Conservation (phyloP, 2,888 invertebrate genomes). For the Drosophila nigricruria region DNA sequence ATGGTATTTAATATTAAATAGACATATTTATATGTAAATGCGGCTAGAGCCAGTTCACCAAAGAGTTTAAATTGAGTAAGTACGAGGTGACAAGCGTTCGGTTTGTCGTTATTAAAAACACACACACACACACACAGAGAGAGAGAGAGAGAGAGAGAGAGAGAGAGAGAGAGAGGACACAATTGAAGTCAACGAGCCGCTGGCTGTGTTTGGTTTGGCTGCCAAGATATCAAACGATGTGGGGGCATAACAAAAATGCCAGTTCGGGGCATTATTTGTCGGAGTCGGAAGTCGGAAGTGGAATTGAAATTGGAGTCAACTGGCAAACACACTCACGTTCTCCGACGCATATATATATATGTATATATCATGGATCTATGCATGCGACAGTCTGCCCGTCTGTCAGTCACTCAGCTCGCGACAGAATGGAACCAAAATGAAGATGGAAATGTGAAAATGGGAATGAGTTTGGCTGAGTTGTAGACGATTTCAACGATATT, state of each 20-base stretch:
- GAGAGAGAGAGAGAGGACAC: conserved; percentile 4
- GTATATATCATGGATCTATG: conserved; percentile 48
- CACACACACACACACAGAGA: not conserved
- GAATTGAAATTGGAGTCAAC: conserved; percentile 61
- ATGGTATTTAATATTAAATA: conserved; percentile 40
- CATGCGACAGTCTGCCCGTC: conserved; percentile 55
- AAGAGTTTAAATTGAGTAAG: conserved; percentile 31
- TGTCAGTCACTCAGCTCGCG: conserved; percentile 72
- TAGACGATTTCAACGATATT: conserved; percentile 70
- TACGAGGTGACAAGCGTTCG: conserved; percentile 1
- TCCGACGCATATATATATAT: conserved; percentile 17
- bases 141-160: not conserved
- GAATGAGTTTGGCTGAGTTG: conserved; percentile 24
- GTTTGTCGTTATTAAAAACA: conserved; percentile 35
- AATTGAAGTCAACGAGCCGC: conserved; percentile 53
- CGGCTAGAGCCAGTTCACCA: conserved; percentile 19
- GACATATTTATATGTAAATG: conserved; percentile 53
- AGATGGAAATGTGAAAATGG: conserved; percentile 14
- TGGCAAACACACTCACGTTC: conserved; percentile 48
- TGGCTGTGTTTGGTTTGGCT: conserved; percentile 50
- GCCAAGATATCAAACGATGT: conserved; percentile 35
- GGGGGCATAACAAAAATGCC: conserved; percentile 33
- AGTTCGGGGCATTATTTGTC: conserved; percentile 34
- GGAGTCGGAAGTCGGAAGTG: conserved; percentile 41
- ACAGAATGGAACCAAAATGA: conserved; percentile 58